These are phyloP conservation scores for Ladona fulva DNA, from an alignment of 1,140 invertebrate species.

Conservation along the genomic window DNA sequence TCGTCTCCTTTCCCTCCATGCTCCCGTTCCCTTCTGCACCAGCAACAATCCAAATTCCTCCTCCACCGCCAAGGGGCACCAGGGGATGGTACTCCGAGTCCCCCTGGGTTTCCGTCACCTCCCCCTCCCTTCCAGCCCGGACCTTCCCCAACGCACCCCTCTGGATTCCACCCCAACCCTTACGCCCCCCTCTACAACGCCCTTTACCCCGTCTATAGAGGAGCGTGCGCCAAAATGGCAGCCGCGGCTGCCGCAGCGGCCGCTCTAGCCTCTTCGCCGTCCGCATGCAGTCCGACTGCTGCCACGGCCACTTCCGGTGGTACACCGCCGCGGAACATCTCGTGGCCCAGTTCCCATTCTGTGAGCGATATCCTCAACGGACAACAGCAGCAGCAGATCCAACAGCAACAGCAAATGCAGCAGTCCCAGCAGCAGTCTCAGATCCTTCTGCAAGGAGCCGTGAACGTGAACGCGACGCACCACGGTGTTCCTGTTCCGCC, in stretches of 20 bases:
- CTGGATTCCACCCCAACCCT: neutral
- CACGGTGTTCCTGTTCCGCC: neutral
- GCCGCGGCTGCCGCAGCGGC: slow-evolving; percentile 34
- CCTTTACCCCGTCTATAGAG: slow-evolving; percentile 42
- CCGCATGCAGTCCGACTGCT: slow-evolving; percentile 31
- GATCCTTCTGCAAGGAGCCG: neutral
- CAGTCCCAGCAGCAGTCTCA: neutral
- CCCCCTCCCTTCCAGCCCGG: slow-evolving; percentile 17
- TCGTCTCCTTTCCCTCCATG: neutral
- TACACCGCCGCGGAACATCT: slow-evolving; percentile 23
- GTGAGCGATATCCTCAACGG: slow-evolving; percentile 59
- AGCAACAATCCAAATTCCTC: slow-evolving; percentile 34
- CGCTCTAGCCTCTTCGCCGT: slow-evolving; percentile 43
- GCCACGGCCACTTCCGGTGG: slow-evolving; percentile 24
- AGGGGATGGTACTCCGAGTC: neutral
- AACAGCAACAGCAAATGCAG: slow-evolving; percentile 20
- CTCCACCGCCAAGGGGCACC: slow-evolving; percentile 40
- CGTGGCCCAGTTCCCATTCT: slow-evolving; percentile 54
- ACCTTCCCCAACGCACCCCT: slow-evolving; percentile 31
- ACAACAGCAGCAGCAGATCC: slow-evolving; percentile 25
- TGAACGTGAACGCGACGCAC: neutral
- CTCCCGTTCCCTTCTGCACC: slow-evolving; percentile 20
- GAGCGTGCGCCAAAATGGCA: slow-evolving; percentile 34
- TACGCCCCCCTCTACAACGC: slow-evolving; percentile 38
- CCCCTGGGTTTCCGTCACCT: neutral